Conservation (phyloP, 2,797 vertebrate genomes). For the Labeo calbasu region DNA sequence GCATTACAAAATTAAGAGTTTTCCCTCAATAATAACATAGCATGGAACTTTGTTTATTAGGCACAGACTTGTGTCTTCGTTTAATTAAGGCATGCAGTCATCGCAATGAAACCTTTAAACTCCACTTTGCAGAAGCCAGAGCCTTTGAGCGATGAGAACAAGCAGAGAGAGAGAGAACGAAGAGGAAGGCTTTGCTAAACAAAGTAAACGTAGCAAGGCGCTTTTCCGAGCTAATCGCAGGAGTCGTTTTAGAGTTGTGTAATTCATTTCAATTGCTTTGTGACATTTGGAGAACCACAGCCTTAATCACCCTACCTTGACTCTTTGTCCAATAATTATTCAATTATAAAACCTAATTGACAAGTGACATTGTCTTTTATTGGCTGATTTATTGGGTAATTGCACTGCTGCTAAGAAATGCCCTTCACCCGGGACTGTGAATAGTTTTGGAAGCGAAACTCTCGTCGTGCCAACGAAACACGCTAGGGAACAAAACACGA, state of each 20-base stretch:
- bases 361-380: slow-evolving; percentile 89
- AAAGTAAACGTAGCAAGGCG: slow-evolving; percentile 83
- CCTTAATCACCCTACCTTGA: slow-evolving; percentile 82
- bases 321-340: slow-evolving; percentile 92
- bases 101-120: slow-evolving; percentile 33
- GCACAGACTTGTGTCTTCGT: background rate
- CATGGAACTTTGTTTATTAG: slow-evolving; percentile 20
- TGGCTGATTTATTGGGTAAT: slow-evolving; percentile 87
- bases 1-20: slow-evolving; percentile 1
- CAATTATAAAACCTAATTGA: slow-evolving; percentile 88
- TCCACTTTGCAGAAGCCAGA: slow-evolving; percentile 26
- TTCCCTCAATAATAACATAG: slow-evolving; percentile 4
- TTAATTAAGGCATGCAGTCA: slow-evolving; percentile 57
- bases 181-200: slow-evolving; percentile 63
- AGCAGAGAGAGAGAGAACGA: slow-evolving; percentile 19
- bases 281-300: slow-evolving; percentile 91
- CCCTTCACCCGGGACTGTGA: slow-evolving; percentile 83
- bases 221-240: slow-evolving; percentile 84
- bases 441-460: slow-evolving; percentile 55
- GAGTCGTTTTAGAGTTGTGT: slow-evolving; percentile 85
- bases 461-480: slow-evolving; percentile 55
- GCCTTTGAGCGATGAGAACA: background rate
- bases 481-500: slow-evolving; percentile 50
- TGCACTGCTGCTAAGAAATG: slow-evolving; percentile 83
- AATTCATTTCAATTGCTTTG: slow-evolving; percentile 96